These are phyloP conservation scores for Acanthosoma haemorrhoidale DNA, from an alignment of 2,888 invertebrate genomes.

Conservation along the genomic window DNA sequence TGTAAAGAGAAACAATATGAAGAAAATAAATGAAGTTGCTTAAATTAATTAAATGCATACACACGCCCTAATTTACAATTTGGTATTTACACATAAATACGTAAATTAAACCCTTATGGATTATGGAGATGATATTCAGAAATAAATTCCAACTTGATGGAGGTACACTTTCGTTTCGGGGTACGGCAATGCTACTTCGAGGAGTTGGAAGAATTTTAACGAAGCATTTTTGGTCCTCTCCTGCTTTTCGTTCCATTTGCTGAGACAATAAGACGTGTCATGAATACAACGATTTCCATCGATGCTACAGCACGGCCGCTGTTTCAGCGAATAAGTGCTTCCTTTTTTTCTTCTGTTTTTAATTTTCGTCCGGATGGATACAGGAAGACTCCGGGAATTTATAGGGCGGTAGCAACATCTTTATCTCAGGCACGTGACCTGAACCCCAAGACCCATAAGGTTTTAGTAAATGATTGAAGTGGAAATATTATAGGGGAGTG, in stretches of 20 bases:
- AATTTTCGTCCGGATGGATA: constrained; percentile 2
- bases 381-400: not conserved
- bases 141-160: too few relatives aligned
- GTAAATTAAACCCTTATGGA: too few relatives aligned
- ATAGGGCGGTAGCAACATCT: not conserved
- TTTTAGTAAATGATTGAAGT: not conserved
- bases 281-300: not conserved
- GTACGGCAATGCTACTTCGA: not conserved
- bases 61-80: too few relatives aligned
- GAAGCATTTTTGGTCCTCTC: not conserved
- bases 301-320: too few relatives aligned
- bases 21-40: too few relatives aligned
- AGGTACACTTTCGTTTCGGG: too few relatives aligned
- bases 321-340: too few relatives aligned
- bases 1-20: too few relatives aligned
- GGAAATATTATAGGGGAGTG: not conserved
- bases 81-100: too few relatives aligned
- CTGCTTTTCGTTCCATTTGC: too few relatives aligned
- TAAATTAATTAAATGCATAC: too few relatives aligned
- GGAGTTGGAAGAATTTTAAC: not conserved
- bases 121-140: too few relatives aligned
- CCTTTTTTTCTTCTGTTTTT: not conserved
- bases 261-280: constrained; percentile 3
- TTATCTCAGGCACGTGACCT: constrained; percentile 1
- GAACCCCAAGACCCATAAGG: not conserved